Percentiles rank a stretch among this genome's conserved stretches.
These are phyloP conservation scores for Oryzias melastigma DNA, from an alignment of 2,113 vertebrate genomes.

Conservation along the genomic window DNA sequence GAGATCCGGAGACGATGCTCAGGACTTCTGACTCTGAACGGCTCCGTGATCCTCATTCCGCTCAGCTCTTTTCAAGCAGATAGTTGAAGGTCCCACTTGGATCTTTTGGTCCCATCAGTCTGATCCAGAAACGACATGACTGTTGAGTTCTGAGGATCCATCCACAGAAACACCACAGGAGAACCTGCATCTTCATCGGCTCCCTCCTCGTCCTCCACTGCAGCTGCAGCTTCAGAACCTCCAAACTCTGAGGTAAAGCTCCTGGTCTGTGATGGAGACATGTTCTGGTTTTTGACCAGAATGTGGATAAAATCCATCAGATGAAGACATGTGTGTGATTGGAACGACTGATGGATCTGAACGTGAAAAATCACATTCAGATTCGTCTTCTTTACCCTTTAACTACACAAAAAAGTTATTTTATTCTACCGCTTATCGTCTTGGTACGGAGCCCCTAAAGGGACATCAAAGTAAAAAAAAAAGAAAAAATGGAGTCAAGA, in stretches of 20 bases:
- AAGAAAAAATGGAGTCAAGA: no score
- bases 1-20: slow-evolving; percentile 1
- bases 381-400: no score
- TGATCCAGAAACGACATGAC: slow-evolving; percentile 27
- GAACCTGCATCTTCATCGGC: slow-evolving; percentile 30
- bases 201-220: slow-evolving; percentile 36
- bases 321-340: not conserved
- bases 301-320: no score
- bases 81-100: not conserved
- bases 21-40: not conserved
- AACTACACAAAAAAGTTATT: no score
- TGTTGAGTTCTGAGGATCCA: slow-evolving; percentile 45
- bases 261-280: not conserved
- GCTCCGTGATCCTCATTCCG: not conserved
- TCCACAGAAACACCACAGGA: slow-evolving; percentile 7
- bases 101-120: slow-evolving; percentile 8
- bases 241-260: slow-evolving; percentile 44
- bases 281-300: not conserved
- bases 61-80: slow-evolving; percentile 9
- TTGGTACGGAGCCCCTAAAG: no score
- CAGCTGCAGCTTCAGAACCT: slow-evolving; percentile 42
- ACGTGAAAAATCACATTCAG: no score
- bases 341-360: no score
- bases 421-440: no score
- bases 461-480: no score